These are phyloP conservation scores for Etheostoma cragini DNA, from an alignment of 2,113 vertebrate species.

Conservation along the genomic window DNA sequence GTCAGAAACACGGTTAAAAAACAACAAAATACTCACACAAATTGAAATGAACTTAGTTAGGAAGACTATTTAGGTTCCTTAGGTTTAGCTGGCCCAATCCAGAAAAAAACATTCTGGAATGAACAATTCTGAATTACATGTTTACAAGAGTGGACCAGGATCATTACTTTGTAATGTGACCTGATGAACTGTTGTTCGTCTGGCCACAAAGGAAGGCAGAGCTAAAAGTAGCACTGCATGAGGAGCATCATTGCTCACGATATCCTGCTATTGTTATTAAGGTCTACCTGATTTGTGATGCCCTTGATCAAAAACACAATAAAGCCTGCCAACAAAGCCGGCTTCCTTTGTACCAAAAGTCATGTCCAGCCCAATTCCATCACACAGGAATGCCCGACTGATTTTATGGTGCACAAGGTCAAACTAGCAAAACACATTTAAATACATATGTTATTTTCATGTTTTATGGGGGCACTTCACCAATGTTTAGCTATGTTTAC, in stretches of 20 bases:
- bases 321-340: slow-evolving; percentile 6
- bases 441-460: not conserved
- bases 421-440: slow-evolving; percentile 6
- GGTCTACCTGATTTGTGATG: slow-evolving; percentile 27
- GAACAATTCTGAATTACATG: not conserved
- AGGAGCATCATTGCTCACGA: slow-evolving; percentile 29
- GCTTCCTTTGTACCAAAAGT: not conserved
- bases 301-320: slow-evolving; percentile 12
- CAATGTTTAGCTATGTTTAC: not conserved
- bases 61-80: not conserved
- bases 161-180: slow-evolving; percentile 31
- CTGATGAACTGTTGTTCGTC: slow-evolving; percentile 59
- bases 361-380: not conserved
- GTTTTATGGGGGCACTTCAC: not conserved
- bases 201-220: slow-evolving; percentile 31
- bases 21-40: not conserved
- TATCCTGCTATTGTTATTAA: slow-evolving; percentile 10
- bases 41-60: not conserved
- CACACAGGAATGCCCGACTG: not conserved
- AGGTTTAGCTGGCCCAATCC: slow-evolving; percentile 15
- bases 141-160: slow-evolving; percentile 21
- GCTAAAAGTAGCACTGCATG: slow-evolving; percentile 54
- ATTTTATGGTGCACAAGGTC: not conserved
- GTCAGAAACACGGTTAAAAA: not conserved
- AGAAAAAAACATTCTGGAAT: not conserved